A percentile compares a stretch with the other conserved stretches of the same genome.
Conservation (phyloP, 92 coral and sea anemone genomes). For the Porites evermanni region DNA sequence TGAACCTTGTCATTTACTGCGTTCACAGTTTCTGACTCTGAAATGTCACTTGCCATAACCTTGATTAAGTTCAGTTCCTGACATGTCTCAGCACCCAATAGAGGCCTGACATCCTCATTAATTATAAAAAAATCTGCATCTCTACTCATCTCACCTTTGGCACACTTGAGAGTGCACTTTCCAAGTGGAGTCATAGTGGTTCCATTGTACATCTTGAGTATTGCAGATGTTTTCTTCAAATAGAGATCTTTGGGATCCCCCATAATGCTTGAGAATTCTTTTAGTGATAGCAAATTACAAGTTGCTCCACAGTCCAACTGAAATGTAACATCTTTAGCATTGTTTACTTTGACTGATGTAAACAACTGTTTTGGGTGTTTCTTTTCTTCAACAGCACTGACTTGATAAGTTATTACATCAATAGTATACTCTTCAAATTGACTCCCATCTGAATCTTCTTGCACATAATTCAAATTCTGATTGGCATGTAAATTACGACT, state of each 20-base stretch:
- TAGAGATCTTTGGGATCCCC: not conserved
- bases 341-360: too few species aligned
- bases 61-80: too few species aligned
- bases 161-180: not conserved
- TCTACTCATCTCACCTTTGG: slow-evolving; percentile 8
- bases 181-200: too few species aligned
- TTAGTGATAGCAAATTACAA: not conserved
- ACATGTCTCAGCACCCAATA: too few species aligned
- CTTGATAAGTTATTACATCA: too few species aligned
- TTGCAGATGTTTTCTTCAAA: not conserved
- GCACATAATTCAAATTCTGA: slow-evolving; percentile 7
- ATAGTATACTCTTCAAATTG: too few species aligned
- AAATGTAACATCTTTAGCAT: not conserved
- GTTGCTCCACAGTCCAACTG: not conserved
- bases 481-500: not conserved
- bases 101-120: not conserved
- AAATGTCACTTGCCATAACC: too few species aligned
- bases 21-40: not conserved
- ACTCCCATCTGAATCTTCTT: not conserved
- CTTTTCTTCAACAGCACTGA: too few species aligned
- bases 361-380: too few species aligned
- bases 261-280: not conserved
- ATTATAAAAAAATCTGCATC: not conserved
- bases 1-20: not conserved
- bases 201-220: too few species aligned